A percentile compares a stretch with the other conserved stretches of the same genome.
phyloP scores from a whole-genome alignment of 2,113 vertebrate genomes.

The Balaeniceps rex region DNA sequence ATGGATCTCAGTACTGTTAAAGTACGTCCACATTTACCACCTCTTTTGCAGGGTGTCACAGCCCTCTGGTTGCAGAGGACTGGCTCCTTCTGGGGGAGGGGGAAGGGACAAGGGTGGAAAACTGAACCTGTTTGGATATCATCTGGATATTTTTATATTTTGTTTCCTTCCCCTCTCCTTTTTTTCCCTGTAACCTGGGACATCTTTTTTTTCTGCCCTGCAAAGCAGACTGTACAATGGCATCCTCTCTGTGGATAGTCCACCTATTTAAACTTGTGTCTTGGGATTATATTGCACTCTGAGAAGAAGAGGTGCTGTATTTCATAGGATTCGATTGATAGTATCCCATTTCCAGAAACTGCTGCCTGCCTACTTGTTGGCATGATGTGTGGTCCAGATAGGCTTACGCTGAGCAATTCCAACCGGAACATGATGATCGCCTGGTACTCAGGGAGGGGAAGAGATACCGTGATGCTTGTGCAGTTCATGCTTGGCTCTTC shows the following conservation, averaged over 20 bases:
- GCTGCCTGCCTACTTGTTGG: not conserved
- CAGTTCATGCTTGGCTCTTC: not conserved
- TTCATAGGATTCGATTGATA: conserved; percentile 4
- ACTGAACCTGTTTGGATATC: not conserved
- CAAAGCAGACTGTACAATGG: not conserved
- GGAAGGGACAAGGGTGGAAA: conserved; percentile 15
- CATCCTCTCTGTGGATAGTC: not conserved
- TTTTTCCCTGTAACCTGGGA: not conserved
- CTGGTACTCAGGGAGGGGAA: not conserved
- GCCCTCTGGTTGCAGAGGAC: conserved; percentile 19
- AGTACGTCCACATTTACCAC: conserved; percentile 69
- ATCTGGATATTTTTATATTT: not conserved
- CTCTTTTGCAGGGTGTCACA: not conserved
- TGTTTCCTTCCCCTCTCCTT: not conserved
- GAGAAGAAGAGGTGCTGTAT: conserved; percentile 23
- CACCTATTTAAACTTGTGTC: not conserved
- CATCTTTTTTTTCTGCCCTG: not conserved
- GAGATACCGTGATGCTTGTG: not conserved
- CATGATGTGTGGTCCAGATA: not conserved
- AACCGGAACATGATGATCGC: not conserved
- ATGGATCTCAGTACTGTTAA: conserved; percentile 98
- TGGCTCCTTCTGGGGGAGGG: conserved; percentile 24
- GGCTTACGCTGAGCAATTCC: not conserved
- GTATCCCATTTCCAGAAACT: conserved; percentile 6
- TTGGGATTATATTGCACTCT: not conserved